Base-by-base conservation (phyloP, 2,888 invertebrate genomes). In the Blastobasis lacticolella region DNA sequence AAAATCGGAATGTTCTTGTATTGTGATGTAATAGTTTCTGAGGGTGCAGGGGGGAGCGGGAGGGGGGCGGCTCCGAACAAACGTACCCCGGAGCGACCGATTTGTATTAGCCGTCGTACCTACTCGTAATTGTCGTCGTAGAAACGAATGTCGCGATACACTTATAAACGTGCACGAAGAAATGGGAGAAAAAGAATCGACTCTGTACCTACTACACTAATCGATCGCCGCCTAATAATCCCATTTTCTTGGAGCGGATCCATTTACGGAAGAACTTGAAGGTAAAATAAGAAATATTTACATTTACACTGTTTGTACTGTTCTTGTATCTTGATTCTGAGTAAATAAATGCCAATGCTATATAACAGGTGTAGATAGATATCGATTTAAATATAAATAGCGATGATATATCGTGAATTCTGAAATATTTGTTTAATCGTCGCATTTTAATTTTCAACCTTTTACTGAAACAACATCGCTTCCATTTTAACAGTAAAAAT, bases 91-190 rank as follows among this genome's bases (percentile, higher is more conserved):
- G 71, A 78, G 87, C 80, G 73, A 78, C 71, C 84, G 84, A 85
- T 87, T 86, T 87, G 86, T 87, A 86, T 86, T 86, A 86, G 83
- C 81, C 77, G 81, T 80, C 82, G 84, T 78, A 51, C 44, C 78
- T 78, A 75, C 78, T 72, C 77, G 86, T 87, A 86, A 87, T 88
- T 85, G 86, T 83, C 78, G 79, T 77, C 71, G 79, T 86, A 64
- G 69, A 63, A 77, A 87, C 85, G 61, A 64, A 43, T 62, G 60
- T 61, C 55, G 59, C 60, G 61, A 64, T 72, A 71, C 76, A 78
- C 77, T 78, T 71, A 71, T 73, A 78, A 73, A 75, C 71, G 71
- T 73, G 73, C 78, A 72, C 73, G 72, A 71, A 69, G 71, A 77
- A 78, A 23, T 23, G 3, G 23, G 23, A 23, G 23, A 23, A 23